Conservation (phyloP, 1,140 invertebrate genomes). For the Wiebesia pumilae region DNA sequence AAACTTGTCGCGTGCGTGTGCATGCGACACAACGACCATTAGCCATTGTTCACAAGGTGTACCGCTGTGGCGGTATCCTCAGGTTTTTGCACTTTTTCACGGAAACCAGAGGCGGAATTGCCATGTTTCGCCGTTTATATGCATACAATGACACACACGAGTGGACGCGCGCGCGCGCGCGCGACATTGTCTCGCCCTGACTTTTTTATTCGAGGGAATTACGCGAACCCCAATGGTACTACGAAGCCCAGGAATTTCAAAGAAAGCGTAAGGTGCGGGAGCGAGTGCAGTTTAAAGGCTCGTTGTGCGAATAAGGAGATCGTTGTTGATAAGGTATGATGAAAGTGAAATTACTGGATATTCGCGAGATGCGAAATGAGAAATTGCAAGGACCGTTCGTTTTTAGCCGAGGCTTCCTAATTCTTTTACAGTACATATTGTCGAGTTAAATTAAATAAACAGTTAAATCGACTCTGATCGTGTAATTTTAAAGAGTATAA, state of each 20-base stretch:
- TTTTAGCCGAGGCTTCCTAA: too few species aligned
- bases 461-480: too few species aligned
- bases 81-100: slow-evolving; percentile 26
- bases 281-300: neutral
- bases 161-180: slow-evolving; percentile 26
- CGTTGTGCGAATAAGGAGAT: neutral
- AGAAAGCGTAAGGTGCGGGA: slow-evolving; percentile 16
- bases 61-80: neutral
- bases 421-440: too few species aligned
- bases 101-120: slow-evolving; percentile 33
- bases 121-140: slow-evolving; percentile 37
- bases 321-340: too few species aligned
- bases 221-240: slow-evolving; percentile 5
- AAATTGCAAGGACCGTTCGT: too few species aligned
- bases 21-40: slow-evolving; percentile 13
- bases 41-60: slow-evolving; percentile 48
- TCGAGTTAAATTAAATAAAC: neutral
- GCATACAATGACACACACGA: slow-evolving; percentile 50
- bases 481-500: neutral
- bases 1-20: neutral
- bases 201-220: slow-evolving; percentile 20
- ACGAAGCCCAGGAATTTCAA: slow-evolving; percentile 33
- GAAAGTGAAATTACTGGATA: slow-evolving; percentile 16
- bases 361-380: too few species aligned
- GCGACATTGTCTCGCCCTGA: slow-evolving; percentile 44